Percentiles rank a stretch among this genome's conserved stretches.
Evolutionary conservation across 2,888 invertebrate genomes (phyloP).

Genomic region (Microctonus brassicae): DNA sequence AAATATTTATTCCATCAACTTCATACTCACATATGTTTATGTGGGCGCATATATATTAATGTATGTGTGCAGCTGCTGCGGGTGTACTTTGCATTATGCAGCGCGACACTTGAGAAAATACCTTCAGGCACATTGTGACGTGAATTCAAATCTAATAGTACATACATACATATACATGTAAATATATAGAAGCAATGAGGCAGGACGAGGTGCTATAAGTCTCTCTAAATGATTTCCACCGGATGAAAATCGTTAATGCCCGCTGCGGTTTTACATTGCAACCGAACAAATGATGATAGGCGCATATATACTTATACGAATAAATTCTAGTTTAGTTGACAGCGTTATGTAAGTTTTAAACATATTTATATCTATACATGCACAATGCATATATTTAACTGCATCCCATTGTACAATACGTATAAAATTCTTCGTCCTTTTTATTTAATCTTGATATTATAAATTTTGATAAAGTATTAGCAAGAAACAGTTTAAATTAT

Average conservation of each 20-base stretch:
- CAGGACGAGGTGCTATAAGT: slow-evolving; percentile 31
- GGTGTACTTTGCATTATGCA: neutral
- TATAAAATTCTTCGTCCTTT: neutral
- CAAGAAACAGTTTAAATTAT: no score
- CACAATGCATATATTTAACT: neutral
- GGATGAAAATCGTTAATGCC: slow-evolving; percentile 30
- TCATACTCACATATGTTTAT: neutral
- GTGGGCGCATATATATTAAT: slow-evolving; percentile 1
- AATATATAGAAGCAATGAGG: slow-evolving; percentile 2
- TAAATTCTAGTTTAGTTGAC: neutral
- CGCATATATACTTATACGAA: neutral
- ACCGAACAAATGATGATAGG: neutral
- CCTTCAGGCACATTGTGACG: neutral
- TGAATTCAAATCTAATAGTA: neutral
- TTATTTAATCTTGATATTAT: neutral
- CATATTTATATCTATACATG: neutral
- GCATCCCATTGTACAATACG: neutral
- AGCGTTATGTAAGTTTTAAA: neutral
- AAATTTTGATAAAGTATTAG: no score
- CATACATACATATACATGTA: neutral
- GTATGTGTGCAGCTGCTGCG: slow-evolving; percentile 3
- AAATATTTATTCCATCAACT: no score
- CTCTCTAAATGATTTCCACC: slow-evolving; percentile 30
- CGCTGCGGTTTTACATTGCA: slow-evolving; percentile 6
- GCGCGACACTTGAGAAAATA: slow-evolving; percentile 13